phyloP scores from a whole-genome alignment of 2,797 vertebrate species.

The Choloepus didactylus region DNA sequence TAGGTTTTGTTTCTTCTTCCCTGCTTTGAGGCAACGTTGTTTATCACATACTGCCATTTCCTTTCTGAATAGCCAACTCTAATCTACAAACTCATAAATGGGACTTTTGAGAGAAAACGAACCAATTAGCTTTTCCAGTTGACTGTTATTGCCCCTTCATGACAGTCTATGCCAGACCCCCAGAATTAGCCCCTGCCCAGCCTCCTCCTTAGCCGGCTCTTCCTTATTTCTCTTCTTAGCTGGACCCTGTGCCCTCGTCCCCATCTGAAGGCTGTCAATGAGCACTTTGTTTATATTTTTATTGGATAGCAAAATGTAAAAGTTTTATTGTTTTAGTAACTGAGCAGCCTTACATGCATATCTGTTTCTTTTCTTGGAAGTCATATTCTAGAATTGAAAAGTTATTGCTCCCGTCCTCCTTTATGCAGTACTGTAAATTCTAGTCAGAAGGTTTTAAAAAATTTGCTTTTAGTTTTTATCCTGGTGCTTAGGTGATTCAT shows the following conservation, averaged over 20 bases:
- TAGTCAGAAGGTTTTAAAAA: neutral
- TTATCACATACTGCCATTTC: conserved; percentile 28
- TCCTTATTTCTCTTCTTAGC: neutral
- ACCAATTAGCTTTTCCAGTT: neutral
- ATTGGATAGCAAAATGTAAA: neutral
- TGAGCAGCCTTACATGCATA: neutral
- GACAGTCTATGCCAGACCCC: neutral
- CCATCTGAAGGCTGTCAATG: neutral
- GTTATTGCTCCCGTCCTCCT: neutral
- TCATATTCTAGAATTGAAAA: conserved; percentile 14
- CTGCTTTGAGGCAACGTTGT: neutral
- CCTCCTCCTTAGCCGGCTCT: neutral
- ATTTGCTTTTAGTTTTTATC: too few species aligned
- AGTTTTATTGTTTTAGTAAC: neutral
- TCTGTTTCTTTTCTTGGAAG: conserved; percentile 32
- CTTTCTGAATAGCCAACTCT: neutral
- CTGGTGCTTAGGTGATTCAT: neutral
- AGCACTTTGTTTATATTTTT: neutral
- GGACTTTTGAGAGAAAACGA: neutral
- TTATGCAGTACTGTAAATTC: neutral
- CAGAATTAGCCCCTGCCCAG: neutral
- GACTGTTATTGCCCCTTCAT: conserved; percentile 40
- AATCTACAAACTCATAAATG: neutral
- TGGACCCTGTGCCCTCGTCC: neutral
- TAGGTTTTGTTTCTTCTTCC: neutral